Evolutionary conservation across 2,113 vertebrate species (phyloP), one percentile per base, ranked within the genome.

Genomic region (Puffinus mauretanicus): DNA sequence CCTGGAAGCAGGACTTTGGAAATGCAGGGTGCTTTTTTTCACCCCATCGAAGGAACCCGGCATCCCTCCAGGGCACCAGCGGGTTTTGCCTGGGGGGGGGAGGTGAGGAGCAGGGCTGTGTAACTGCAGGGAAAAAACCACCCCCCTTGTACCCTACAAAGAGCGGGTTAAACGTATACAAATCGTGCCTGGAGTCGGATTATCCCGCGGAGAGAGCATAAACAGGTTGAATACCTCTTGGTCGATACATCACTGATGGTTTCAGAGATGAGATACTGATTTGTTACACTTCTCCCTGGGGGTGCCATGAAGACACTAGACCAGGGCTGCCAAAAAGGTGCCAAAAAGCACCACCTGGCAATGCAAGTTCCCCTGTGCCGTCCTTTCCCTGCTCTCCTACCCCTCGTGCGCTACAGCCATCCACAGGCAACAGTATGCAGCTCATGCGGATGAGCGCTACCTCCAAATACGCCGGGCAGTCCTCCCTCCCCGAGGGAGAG

Each of bases 391-490:
- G 44, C 54, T 38, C 1, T 4, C 51, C 54, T 3, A 3, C 27
- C 19, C 19, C 24, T 34, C 47, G 1, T 1, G 21, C 20, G 16
- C 26, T 27, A 9, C 52, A 32, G 51, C 25, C 30, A 20, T 2
- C 29, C 51, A 0, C 26, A 3, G 29, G n/a, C 32, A 11, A 4
- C 44, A 2, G 7, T 9, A 5, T 4, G 2, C 70, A 5, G 26
- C 42, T 19, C 14, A 0, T 0, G 4, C 2, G 11, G 12, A 7
- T 3, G 46, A 32, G 2, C 26, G 27, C 22, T 2, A 0, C 46
- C 40, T 11, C 30, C 66, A 2, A 3, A 11, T 2, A 2, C 8
- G 30, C 36, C 55, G 29, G 47, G 47, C 47, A 30, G 9, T 7
- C 22, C 15, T 7, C 14, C 10, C 38, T 24, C 4, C 49, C 47